These are phyloP conservation scores for Hippocampus comes DNA, from an alignment of 2,113 vertebrate genomes.

Conservation along the genomic window DNA sequence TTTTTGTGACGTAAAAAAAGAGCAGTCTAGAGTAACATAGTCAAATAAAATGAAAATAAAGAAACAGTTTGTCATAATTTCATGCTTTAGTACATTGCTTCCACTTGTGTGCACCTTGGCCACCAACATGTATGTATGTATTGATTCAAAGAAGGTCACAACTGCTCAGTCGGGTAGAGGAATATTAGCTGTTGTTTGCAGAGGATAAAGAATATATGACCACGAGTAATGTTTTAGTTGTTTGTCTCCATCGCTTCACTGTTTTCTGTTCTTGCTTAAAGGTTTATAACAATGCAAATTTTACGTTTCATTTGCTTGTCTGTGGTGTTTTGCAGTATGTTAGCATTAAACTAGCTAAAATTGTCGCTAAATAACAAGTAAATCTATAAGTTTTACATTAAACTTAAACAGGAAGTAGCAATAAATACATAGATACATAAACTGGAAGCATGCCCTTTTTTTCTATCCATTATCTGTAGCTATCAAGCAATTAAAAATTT, in stretches of 20 bases:
- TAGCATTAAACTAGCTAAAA: not conserved
- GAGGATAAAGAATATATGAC: not conserved
- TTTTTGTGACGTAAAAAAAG: not conserved
- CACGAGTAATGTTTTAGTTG: not conserved
- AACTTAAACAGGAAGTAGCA: too few relatives aligned
- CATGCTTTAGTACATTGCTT: too few relatives aligned
- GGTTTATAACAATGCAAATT: not conserved
- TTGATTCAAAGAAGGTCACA: too few relatives aligned
- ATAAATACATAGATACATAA: too few relatives aligned
- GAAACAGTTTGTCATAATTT: too few relatives aligned
- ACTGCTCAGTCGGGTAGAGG: not conserved
- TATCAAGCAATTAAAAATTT: too few relatives aligned
- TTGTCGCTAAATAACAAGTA: not conserved
- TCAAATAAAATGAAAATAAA: not conserved
- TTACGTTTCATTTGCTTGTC: not conserved
- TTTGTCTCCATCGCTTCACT: not conserved
- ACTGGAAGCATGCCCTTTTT: too few relatives aligned
- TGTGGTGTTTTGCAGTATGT: not conserved
- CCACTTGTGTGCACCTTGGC: too few relatives aligned
- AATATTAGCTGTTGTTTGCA: not conserved
- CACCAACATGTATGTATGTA: too few relatives aligned
- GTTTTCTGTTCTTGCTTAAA: not conserved
- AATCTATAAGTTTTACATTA: not conserved
- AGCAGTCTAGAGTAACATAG: not conserved
- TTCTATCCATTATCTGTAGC: too few relatives aligned